These are phyloP conservation scores for Phymastichus coffea DNA, from an alignment of 1,140 invertebrate species.

Conservation along the genomic window DNA sequence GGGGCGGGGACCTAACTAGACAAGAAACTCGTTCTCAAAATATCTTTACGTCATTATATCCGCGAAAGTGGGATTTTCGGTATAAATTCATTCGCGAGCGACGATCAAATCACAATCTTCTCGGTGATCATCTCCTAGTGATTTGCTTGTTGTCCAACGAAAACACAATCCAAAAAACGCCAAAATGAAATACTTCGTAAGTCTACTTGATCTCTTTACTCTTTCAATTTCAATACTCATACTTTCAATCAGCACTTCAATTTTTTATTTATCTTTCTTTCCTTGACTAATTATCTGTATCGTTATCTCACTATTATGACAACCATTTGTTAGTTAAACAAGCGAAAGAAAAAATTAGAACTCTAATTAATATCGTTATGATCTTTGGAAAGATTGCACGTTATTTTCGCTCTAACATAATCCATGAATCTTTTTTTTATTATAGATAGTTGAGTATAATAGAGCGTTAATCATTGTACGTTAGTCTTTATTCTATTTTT, in stretches of 20 bases:
- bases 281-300: too few species aligned
- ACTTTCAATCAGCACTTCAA: neutral
- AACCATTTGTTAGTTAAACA: too few species aligned
- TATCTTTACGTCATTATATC: conserved; percentile 32
- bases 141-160: conserved; percentile 31
- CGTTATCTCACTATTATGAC: too few species aligned
- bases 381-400: too few species aligned
- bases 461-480: too few species aligned
- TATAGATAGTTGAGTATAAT: too few species aligned
- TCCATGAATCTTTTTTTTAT: too few species aligned
- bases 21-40: conserved; percentile 22
- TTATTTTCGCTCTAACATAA: too few species aligned
- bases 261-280: conserved; percentile 3
- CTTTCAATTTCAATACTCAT: conserved; percentile 14
- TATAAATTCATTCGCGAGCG: conserved; percentile 44
- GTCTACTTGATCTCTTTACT: conserved; percentile 32
- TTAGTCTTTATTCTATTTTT: too few species aligned
- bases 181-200: conserved; percentile 55
- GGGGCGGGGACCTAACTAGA: too few species aligned
- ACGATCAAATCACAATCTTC: conserved; percentile 39
- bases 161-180: conserved; percentile 22
- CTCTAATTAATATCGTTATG: too few species aligned
- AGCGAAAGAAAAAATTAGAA: too few species aligned
- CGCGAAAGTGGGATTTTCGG: conserved; percentile 41
- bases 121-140: conserved; percentile 36